Evolutionary conservation across 1,140 invertebrate genomes (phyloP).

Genomic region (Lycorma delicatula): DNA sequence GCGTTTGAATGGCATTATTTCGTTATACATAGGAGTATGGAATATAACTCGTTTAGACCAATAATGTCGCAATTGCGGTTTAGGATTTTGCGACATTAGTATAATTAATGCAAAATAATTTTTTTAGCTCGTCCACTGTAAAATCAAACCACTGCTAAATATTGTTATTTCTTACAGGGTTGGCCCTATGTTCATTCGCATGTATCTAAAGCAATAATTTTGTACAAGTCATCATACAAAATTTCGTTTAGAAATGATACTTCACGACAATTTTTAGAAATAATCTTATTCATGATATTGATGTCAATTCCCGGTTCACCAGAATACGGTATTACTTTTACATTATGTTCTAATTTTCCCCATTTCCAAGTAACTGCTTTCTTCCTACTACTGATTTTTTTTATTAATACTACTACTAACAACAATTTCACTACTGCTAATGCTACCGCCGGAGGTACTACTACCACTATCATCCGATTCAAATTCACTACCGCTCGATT

Average conservation of each 20-base stretch:
- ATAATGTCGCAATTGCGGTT: neutral
- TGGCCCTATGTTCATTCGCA: neutral
- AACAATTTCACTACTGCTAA: neutral
- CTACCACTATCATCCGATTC: no score
- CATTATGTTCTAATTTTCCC: neutral
- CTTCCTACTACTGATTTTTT: neutral
- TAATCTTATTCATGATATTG: neutral
- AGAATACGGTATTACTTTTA: neutral
- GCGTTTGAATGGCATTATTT: neutral
- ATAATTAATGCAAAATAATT: neutral
- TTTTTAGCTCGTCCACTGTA: neutral
- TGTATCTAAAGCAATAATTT: neutral
- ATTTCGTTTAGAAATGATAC: neutral
- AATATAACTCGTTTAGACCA: neutral
- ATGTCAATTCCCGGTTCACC: neutral
- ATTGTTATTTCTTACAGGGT: neutral
- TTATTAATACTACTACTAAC: neutral
- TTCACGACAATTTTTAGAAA: neutral
- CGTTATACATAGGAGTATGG: neutral
- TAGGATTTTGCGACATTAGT: neutral
- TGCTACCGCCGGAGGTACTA: no score
- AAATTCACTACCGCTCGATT: no score
- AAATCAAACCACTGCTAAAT: neutral
- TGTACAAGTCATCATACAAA: neutral
- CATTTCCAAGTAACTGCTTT: neutral